Evolutionary conservation across 2,797 vertebrate genomes (phyloP).

Genomic region (Alcedo atthis): DNA sequence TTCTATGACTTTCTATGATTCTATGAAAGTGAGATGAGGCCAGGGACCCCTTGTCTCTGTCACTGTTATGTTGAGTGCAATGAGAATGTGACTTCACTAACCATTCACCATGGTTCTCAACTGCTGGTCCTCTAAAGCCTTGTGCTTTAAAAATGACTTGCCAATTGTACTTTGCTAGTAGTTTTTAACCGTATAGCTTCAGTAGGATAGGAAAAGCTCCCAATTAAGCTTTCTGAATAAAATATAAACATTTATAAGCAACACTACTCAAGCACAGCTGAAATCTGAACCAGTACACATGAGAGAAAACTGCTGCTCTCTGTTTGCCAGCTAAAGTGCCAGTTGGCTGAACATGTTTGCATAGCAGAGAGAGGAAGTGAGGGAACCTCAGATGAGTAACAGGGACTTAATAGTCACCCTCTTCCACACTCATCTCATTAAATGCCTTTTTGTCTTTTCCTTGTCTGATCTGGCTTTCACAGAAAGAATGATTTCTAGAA

Average conservation of each 20-base stretch:
- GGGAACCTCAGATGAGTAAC: background rate
- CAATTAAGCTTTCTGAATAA: conserved; percentile 63
- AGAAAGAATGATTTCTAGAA: background rate
- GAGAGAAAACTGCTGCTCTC: background rate
- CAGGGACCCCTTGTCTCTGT: background rate
- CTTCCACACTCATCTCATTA: background rate
- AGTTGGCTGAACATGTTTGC: background rate
- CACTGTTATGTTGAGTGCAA: background rate
- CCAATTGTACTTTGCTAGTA: background rate
- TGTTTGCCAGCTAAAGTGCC: background rate
- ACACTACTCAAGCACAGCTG: background rate
- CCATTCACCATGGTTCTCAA: background rate
- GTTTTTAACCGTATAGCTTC: conserved; percentile 7
- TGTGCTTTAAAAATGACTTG: background rate
- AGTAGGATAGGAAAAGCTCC: conserved; percentile 37
- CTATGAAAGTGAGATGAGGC: background rate
- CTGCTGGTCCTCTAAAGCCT: background rate
- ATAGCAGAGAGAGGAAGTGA: background rate
- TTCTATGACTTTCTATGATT: no score
- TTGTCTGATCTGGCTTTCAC: background rate
- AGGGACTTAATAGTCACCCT: background rate
- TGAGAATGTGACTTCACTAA: background rate
- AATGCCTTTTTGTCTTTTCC: background rate
- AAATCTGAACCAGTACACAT: conserved; percentile 20
- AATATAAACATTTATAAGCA: conserved; percentile 53